Percentiles rank a stretch among this genome's conserved stretches.
phyloP scores from a whole-genome alignment of 2,888 invertebrate species.

The Eudasyphora cyanicolor region DNA sequence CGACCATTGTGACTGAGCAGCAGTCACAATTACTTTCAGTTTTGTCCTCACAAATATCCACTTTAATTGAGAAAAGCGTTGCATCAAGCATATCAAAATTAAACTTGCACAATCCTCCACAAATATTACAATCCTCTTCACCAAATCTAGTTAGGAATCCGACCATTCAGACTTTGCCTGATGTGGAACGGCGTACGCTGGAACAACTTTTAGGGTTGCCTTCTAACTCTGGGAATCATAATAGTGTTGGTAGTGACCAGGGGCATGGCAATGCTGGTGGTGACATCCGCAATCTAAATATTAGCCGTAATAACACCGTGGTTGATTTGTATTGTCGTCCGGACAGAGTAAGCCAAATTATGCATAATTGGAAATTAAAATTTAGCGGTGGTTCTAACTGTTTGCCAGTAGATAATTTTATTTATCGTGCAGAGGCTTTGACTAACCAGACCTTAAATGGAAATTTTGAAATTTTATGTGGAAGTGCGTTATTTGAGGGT shows the following conservation, averaged over 20 bases:
- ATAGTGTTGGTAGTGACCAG: no score
- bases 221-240: no score
- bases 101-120: background rate
- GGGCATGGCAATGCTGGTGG: no score
- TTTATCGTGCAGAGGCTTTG: background rate
- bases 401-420: constrained; percentile 10
- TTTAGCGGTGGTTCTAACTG: background rate
- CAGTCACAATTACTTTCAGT: background rate
- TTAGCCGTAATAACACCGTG: background rate
- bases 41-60: background rate
- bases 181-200: background rate
- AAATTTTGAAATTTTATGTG: no score
- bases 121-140: background rate
- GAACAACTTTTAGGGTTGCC: background rate
- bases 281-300: no score
- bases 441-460: background rate
- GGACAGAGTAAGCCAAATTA: background rate
- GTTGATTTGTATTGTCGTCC: background rate
- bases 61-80: background rate
- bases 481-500: no score
- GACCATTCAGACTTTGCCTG: background rate
- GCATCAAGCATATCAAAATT: background rate
- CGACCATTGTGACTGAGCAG: background rate
- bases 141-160: background rate
- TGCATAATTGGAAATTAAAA: constrained; percentile 16